A percentile compares a stretch with the other conserved stretches of the same genome.
phyloP scores from a whole-genome alignment of 2,797 vertebrate species.

The Borostomias antarcticus region DNA sequence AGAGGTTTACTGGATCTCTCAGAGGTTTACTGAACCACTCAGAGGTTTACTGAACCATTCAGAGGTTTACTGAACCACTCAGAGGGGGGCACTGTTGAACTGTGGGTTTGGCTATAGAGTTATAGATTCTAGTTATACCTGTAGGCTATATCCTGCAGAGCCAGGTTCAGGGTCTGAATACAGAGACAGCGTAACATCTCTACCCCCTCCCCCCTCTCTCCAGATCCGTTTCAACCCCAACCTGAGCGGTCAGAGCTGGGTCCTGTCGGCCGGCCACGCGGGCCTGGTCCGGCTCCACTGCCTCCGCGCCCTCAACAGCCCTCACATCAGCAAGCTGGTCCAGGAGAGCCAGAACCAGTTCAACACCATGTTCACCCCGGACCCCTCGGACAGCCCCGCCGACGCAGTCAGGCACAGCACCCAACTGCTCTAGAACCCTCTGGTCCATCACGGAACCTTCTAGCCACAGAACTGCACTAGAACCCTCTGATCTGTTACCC shows the following conservation, averaged over 20 bases:
- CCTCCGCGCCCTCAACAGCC: slow-evolving; percentile 71
- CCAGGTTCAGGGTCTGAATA: too few relatives aligned
- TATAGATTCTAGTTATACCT: too few relatives aligned
- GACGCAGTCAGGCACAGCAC: background rate
- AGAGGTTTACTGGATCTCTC: too few relatives aligned
- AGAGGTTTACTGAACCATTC: too few relatives aligned
- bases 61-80: too few relatives aligned
- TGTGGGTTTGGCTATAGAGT: too few relatives aligned
- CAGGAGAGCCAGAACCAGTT: slow-evolving; percentile 72
- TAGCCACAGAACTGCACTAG: background rate
- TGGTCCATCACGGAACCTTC: background rate
- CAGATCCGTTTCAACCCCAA: slow-evolving; percentile 95
- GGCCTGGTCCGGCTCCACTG: slow-evolving; percentile 89
- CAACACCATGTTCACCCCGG: slow-evolving; percentile 59
- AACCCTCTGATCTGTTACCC: background rate
- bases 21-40: too few relatives aligned
- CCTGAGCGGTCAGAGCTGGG: slow-evolving; percentile 85
- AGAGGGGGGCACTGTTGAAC: too few relatives aligned
- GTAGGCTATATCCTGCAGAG: too few relatives aligned
- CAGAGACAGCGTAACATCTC: too few relatives aligned
- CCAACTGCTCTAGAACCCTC: slow-evolving; percentile 39
- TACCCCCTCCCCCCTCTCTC: background rate
- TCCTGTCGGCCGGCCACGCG: slow-evolving; percentile 84
- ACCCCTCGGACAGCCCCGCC: slow-evolving; percentile 13
- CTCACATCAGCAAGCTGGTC: slow-evolving; percentile 67